Evolutionary conservation across 2,888 invertebrate genomes (phyloP).

Genomic region (Tanypteryx hageni): DNA sequence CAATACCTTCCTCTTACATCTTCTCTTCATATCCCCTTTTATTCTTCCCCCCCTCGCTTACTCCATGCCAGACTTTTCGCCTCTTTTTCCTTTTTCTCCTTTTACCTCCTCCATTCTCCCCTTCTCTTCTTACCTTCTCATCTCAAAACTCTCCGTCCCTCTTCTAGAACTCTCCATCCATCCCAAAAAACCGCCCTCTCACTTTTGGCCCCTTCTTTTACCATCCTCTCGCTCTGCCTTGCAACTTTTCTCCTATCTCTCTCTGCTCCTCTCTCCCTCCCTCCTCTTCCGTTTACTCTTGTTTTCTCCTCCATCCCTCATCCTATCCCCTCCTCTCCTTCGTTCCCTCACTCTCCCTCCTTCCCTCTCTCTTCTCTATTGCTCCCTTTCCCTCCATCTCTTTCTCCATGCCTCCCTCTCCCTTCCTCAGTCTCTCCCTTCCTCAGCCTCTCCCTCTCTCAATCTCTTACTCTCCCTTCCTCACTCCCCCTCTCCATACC

Average conservation of each 20-base stretch:
- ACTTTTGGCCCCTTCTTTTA: neutral
- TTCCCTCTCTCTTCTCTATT: neutral
- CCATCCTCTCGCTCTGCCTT: neutral
- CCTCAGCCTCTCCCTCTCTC: neutral
- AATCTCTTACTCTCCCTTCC: neutral
- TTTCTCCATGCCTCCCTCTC: neutral
- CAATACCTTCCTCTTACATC: slow-evolving; percentile 11
- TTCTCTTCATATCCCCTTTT: neutral
- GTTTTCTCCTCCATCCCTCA: neutral
- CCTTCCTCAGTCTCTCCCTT: neutral
- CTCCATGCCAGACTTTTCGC: neutral
- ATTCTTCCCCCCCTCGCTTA: neutral
- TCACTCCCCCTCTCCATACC: neutral
- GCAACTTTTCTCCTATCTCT: neutral
- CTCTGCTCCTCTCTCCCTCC: neutral
- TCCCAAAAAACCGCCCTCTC: slow-evolving; percentile 34
- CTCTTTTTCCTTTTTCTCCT: neutral
- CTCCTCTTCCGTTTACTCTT: neutral
- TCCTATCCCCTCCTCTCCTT: neutral
- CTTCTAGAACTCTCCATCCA: neutral
- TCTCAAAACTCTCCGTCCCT: neutral
- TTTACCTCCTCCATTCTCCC: neutral
- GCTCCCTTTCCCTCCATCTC: neutral
- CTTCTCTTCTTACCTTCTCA: neutral
- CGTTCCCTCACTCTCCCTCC: neutral